Percentiles rank a stretch among this genome's conserved stretches.
Conservation (phyloP, 1,140 invertebrate genomes). For the Thaumetopoea pityocampa region DNA sequence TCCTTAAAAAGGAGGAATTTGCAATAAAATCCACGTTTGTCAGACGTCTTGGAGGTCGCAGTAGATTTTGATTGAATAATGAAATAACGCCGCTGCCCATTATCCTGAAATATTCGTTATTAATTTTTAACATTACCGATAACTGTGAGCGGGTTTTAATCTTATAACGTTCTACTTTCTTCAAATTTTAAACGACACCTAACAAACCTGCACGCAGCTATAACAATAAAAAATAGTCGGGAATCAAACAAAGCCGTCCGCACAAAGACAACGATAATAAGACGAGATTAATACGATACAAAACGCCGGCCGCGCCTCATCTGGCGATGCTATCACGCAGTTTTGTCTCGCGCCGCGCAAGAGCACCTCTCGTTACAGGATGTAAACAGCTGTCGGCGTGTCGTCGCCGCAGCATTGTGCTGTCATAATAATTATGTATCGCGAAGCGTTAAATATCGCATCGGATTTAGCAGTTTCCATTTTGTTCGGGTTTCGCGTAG, state of each 20-base stretch:
- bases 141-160: too few species aligned
- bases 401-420: constrained; percentile 33
- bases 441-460: constrained; percentile 33
- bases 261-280: constrained; percentile 20
- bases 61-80: too few species aligned
- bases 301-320: constrained; percentile 18
- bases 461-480: constrained; percentile 27
- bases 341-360: constrained; percentile 24
- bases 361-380: constrained; percentile 24
- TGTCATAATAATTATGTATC: constrained; percentile 53
- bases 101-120: too few species aligned
- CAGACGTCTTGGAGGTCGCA: too few species aligned
- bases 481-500: constrained; percentile 14
- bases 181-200: too few species aligned
- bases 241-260: constrained; percentile 2
- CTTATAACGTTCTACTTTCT: too few species aligned
- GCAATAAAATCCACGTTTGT: too few species aligned
- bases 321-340: constrained; percentile 35
- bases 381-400: constrained; percentile 32
- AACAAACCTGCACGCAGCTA: too few species aligned
- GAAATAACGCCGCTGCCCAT: too few species aligned
- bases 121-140: too few species aligned
- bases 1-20: too few species aligned
- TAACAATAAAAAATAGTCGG: constrained; percentile 1
- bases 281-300: constrained; percentile 28